Evolutionary conservation across 2,888 invertebrate species (phyloP).

Genomic region (Himalopsyche kuldschensis): DNA sequence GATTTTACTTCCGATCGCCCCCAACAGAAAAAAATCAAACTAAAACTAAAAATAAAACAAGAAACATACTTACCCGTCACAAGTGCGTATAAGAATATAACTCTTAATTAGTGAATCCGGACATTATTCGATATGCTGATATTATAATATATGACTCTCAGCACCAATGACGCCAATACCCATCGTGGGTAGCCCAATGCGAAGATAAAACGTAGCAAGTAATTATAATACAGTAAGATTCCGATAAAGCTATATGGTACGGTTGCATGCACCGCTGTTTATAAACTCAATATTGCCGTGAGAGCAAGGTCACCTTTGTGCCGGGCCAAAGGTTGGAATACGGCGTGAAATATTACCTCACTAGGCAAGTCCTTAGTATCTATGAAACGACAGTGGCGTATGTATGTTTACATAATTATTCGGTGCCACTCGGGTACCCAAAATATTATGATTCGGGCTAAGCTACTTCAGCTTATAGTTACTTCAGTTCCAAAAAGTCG

Average conservation of each 20-base stretch:
- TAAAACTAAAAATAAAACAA: too few species aligned
- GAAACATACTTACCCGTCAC: background rate
- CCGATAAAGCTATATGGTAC: conserved; percentile 30
- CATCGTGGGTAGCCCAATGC: background rate
- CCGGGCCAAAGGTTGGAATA: conserved; percentile 35
- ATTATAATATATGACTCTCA: background rate
- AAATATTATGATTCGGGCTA: background rate
- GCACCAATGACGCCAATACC: background rate
- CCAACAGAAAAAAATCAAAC: too few species aligned
- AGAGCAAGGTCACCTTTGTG: conserved; percentile 38
- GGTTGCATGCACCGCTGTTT: conserved; percentile 16
- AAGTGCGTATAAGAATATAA: background rate
- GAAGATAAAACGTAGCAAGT: conserved; percentile 22
- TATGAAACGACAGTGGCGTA: background rate
- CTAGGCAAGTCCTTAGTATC: conserved; percentile 5
- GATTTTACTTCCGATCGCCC: too few species aligned
- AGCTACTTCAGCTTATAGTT: too few species aligned
- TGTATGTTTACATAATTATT: background rate
- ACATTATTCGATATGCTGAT: background rate
- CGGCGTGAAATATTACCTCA: conserved; percentile 34
- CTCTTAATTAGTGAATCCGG: background rate
- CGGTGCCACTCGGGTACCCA: background rate
- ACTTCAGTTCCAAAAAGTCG: too few species aligned
- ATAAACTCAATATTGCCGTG: conserved; percentile 33
- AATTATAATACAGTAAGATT: conserved; percentile 31